These are phyloP conservation scores for Drosophila sordidula DNA, from an alignment of 2,888 invertebrate genomes.

Conservation along the genomic window DNA sequence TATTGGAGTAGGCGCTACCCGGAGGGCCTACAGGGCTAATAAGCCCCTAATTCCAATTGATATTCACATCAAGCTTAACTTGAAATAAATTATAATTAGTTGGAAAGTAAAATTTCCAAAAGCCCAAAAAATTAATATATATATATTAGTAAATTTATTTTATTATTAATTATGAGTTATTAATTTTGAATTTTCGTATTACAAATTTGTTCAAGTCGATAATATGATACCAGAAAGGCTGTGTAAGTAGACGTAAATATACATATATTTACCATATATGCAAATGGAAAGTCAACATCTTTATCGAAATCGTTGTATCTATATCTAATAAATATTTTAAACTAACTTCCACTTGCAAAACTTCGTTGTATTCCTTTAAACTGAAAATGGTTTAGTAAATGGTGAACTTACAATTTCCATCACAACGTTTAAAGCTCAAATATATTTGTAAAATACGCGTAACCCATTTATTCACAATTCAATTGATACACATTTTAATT, in stretches of 20 bases:
- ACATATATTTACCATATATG: too few relatives aligned
- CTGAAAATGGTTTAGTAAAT: constrained; percentile 4
- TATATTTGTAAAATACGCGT: constrained; percentile 11
- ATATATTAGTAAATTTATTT: too few relatives aligned
- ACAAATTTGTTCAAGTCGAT: too few relatives aligned
- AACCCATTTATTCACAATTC: constrained; percentile 6
- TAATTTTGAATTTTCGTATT: too few relatives aligned
- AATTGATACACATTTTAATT: constrained; percentile 22
- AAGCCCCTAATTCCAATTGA: background rate
- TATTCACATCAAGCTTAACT: background rate
- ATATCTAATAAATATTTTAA: background rate
- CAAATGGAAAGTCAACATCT: too few relatives aligned
- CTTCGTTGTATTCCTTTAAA: background rate
- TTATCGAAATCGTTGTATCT: too few relatives aligned
- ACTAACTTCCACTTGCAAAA: background rate
- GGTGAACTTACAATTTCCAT: background rate
- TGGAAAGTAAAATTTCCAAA: too few relatives aligned
- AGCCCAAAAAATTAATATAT: too few relatives aligned
- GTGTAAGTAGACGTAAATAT: too few relatives aligned
- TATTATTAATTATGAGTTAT: too few relatives aligned
- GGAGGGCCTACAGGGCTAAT: background rate
- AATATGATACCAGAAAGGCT: too few relatives aligned
- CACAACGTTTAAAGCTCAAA: constrained; percentile 1
- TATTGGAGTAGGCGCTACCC: background rate
- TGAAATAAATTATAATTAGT: too few relatives aligned